Conservation (phyloP, 2,797 vertebrate species). For the Tapera naevia region DNA sequence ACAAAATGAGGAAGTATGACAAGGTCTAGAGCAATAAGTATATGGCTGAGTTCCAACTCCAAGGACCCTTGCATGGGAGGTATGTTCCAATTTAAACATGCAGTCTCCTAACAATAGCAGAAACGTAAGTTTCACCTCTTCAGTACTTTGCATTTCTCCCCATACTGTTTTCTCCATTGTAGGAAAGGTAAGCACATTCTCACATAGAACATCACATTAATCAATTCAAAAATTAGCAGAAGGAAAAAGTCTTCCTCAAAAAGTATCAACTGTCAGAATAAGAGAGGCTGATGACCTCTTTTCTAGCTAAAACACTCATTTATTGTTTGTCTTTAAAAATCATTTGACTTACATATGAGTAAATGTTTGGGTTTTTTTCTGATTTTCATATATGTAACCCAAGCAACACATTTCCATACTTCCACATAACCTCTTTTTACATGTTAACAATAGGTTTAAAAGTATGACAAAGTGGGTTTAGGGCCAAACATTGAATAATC, state of each 20-base stretch:
- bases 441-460: not conserved
- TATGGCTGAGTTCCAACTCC: not conserved
- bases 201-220: not conserved
- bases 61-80: not conserved
- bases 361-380: not conserved
- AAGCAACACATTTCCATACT: not conserved
- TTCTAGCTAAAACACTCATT: not conserved
- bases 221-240: not conserved
- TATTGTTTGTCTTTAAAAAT: not conserved
- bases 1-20: not conserved
- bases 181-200: not conserved
- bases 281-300: not conserved
- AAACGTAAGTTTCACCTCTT: not conserved
- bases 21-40: not conserved
- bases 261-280: not conserved
- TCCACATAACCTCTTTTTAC: not conserved
- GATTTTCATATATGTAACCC: not conserved
- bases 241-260: not conserved
- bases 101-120: not conserved
- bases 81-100: not conserved
- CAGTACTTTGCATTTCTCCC: not conserved
- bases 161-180: not conserved
- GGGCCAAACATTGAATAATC: not conserved
- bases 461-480: not conserved
- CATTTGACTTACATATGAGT: not conserved